Conservation (phyloP, 2,797 vertebrate species). For the Onychomys torridus region DNA sequence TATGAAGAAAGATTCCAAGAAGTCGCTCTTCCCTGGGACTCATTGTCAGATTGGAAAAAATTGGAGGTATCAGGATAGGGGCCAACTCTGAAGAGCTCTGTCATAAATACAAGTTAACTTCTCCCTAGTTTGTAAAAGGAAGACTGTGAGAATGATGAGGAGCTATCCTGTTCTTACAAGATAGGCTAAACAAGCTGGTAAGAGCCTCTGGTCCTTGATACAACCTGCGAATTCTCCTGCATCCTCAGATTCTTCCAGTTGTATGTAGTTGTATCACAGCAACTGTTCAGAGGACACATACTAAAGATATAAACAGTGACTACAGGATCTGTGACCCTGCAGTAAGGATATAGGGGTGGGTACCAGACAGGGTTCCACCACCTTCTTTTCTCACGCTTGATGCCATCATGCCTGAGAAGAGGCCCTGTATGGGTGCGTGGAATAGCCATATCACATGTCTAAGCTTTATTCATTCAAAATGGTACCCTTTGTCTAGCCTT, state of each 20-base stretch:
- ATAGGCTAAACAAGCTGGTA: background rate
- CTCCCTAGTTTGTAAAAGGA: background rate
- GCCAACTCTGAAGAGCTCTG: background rate
- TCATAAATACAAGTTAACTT: background rate
- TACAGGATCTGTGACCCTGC: background rate
- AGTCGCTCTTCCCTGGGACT: background rate
- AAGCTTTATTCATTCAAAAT: background rate
- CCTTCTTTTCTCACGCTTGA: background rate
- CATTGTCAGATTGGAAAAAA: background rate
- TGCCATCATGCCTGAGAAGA: background rate
- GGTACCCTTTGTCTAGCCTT: background rate
- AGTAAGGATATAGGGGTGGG: background rate
- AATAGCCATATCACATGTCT: background rate
- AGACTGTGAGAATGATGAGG: background rate
- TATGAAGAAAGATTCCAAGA: background rate
- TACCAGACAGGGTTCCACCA: too few relatives aligned
- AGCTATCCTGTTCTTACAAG: background rate
- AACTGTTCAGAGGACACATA: background rate
- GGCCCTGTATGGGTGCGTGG: background rate
- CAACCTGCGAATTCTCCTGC: background rate
- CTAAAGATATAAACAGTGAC: background rate
- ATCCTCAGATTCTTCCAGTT: background rate
- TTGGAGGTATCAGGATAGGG: background rate
- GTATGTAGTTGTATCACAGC: background rate
- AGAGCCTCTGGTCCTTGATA: too few relatives aligned